Base-by-base conservation (phyloP, 2,113 vertebrate species). In the Sphaerodactylus townsendi region DNA sequence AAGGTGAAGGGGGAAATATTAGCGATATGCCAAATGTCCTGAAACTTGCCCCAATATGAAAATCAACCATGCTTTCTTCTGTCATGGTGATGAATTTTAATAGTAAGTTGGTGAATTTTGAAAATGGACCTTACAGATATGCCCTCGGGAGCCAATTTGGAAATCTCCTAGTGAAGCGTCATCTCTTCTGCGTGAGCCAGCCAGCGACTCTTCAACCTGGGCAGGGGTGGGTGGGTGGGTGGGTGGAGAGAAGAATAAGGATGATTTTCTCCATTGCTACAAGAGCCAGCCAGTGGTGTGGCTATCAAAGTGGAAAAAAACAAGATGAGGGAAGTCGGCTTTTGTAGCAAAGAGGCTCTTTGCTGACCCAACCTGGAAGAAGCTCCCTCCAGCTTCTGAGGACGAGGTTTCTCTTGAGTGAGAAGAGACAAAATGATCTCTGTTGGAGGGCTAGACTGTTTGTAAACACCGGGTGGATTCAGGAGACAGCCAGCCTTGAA, bases 401-500 rank as follows among this genome's bases (percentile, higher is more conserved):
- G 72, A 73, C 50, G 50, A 70, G 56, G 21, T 35, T 53, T 66
- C 53, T 41, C 35, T 64, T 23, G 6, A 37, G 50, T 39, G 72
- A 77, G 19, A 46, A 48, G 33, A 15, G 50, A 79, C 64, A 39
- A 53, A 72, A 53, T n/a, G 23, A 17, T 8, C 17, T 50, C 37
- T 10, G 11, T 1, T 23, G 39, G 59, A 53, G 10, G 28, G 19
- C 69, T 21, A 73, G 56, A 72, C 35, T 23, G 21, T 17, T 50
- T 37, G n/a, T 50, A 69, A 77, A 28, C 72, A 25, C 71, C 68
- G 82, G 35, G 23, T 69, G 19, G 25, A 39, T 79, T 81, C n/a
- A 68, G 46, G 64, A 19, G 35, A 77, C 66, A 69, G 73, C 21
- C 41, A 64, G 3, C 17, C 64, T 90, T 89, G 78, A 80, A 59